Evolutionary conservation across 92 coral and sea anemone genomes (phyloP).

Genomic region (Parazoanthus atlanticus): DNA sequence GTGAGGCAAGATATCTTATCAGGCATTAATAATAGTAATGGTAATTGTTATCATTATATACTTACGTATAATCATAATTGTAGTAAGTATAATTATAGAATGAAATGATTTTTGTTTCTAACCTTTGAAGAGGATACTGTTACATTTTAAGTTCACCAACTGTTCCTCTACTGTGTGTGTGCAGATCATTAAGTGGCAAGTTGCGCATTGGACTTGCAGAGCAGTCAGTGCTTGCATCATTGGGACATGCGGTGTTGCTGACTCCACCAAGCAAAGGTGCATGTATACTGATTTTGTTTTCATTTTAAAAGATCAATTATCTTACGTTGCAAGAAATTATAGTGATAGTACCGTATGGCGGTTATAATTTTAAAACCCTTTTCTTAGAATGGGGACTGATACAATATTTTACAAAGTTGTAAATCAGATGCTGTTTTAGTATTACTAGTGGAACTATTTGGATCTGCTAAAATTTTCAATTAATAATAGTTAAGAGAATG

Average conservation of each 20-base stretch:
- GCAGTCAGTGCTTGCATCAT: conserved; percentile 89
- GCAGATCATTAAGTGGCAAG: conserved; percentile 93
- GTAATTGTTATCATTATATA: too few relatives aligned
- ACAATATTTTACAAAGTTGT: too few relatives aligned
- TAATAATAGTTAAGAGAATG: too few relatives aligned
- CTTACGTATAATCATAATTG: not conserved
- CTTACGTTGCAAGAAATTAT: not conserved
- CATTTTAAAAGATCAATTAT: not conserved
- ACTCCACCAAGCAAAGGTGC: conserved; percentile 94
- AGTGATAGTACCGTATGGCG: too few relatives aligned
- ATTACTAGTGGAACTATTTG: too few relatives aligned
- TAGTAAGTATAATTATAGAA: too few relatives aligned
- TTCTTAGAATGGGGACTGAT: too few relatives aligned
- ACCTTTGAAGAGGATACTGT: not conserved
- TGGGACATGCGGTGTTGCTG: conserved; percentile 90
- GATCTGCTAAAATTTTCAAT: too few relatives aligned
- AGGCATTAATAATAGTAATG: conserved; percentile 46
- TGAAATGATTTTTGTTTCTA: not conserved
- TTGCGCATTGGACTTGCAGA: conserved; percentile 97
- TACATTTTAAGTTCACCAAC: too few relatives aligned
- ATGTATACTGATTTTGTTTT: not conserved
- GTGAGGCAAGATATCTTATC: conserved; percentile 90
- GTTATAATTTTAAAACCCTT: too few relatives aligned
- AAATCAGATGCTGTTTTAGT: too few relatives aligned
- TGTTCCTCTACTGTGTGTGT: not conserved